Percentiles rank a stretch among this genome's conserved stretches.
These are phyloP conservation scores for Theonella swinhoei DNA, from an alignment of 37 sponge, comb jelly and placozoan species.

Conservation along the genomic window DNA sequence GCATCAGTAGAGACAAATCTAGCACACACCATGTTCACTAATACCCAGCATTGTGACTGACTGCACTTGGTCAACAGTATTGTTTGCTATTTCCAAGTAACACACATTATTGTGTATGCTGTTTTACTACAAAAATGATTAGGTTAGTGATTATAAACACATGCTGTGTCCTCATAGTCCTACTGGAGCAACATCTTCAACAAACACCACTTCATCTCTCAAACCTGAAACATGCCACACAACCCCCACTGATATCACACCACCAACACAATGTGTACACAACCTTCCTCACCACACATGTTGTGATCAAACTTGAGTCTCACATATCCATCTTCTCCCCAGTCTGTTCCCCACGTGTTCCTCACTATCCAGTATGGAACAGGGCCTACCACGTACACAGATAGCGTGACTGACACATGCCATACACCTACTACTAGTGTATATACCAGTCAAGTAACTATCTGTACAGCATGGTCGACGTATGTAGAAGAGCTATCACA, in stretches of 20 bases:
- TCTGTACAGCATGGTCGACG: slow-evolving; percentile 81
- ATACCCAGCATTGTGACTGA: too few relatives aligned
- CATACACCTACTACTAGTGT: background rate
- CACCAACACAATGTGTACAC: background rate
- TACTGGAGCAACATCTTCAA: background rate
- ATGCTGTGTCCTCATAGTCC: too few relatives aligned
- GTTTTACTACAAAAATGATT: too few relatives aligned
- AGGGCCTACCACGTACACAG: slow-evolving; percentile 31
- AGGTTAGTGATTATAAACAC: too few relatives aligned
- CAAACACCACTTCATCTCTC: slow-evolving; percentile 12
- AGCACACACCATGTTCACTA: too few relatives aligned
- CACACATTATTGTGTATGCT: too few relatives aligned
- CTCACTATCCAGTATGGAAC: slow-evolving; percentile 87
- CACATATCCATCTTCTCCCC: slow-evolving; percentile 83
- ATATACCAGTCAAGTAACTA: slow-evolving; percentile 63
- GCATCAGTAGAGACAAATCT: too few relatives aligned
- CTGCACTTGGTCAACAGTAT: too few relatives aligned
- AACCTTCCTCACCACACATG: slow-evolving; percentile 72
- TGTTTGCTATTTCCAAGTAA: too few relatives aligned
- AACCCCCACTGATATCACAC: background rate
- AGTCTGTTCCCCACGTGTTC: slow-evolving; percentile 87
- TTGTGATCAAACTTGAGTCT: slow-evolving; percentile 61
- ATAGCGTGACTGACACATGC: background rate
- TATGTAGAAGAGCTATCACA: slow-evolving; percentile 23
- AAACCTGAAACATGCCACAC: background rate